phyloP scores from a whole-genome alignment of 1,140 invertebrate species.

The Drosophila punjabiensis region DNA sequence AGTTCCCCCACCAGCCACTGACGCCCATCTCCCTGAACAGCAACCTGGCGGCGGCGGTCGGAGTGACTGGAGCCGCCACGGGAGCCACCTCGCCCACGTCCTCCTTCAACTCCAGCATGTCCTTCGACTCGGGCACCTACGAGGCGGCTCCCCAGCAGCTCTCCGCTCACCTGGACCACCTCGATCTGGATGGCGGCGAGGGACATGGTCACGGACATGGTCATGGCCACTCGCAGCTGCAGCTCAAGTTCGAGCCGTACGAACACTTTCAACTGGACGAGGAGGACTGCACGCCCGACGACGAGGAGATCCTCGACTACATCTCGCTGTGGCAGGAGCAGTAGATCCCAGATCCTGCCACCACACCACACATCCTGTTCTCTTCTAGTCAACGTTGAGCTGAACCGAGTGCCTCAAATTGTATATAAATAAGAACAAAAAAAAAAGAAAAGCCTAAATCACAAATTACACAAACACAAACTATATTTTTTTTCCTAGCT shows the following conservation, averaged over 20 bases:
- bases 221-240: conserved; percentile 60
- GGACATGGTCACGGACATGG: conserved; percentile 52
- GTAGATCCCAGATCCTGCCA: too few relatives aligned
- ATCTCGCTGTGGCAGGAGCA: conserved; percentile 94
- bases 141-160: conserved; percentile 74
- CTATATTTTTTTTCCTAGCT: conserved; percentile 40
- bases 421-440: conserved; percentile 70
- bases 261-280: conserved; percentile 89
- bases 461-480: conserved; percentile 6
- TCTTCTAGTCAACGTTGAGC: conserved; percentile 74
- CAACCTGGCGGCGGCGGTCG: conserved; percentile 27
- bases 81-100: conserved; percentile 90
- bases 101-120: conserved; percentile 92
- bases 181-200: conserved; percentile 21
- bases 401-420: conserved; percentile 75
- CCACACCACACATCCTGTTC: conserved; percentile 38
- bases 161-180: conserved; percentile 31
- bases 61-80: neutral
- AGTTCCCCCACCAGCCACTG: conserved; percentile 67
- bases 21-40: conserved; percentile 66
- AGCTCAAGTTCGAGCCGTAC: conserved; percentile 88
- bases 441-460: conserved; percentile 46
- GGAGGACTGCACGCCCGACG: conserved; percentile 92
- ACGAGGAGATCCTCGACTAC: conserved; percentile 95
- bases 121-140: conserved; percentile 86